Conservation (phyloP, 92 coral and sea anemone genomes). For the Siderastrea radians region DNA sequence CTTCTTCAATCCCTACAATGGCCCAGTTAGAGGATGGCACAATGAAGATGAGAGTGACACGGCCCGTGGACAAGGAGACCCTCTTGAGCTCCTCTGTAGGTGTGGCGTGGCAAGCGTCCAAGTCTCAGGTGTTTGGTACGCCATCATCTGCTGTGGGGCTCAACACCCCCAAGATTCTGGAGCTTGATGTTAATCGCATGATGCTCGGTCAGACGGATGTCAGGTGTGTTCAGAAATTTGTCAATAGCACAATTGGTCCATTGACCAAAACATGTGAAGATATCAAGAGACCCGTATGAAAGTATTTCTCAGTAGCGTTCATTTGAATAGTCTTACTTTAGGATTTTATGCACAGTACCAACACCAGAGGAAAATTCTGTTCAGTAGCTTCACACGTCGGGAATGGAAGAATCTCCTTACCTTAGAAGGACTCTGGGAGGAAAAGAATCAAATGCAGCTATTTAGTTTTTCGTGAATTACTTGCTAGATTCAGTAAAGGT, state of each 20-base stretch:
- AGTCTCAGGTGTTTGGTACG: slow-evolving; percentile 69
- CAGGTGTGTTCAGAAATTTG: slow-evolving; percentile 62
- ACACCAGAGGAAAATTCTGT: too few relatives aligned
- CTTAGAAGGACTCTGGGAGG: too few relatives aligned
- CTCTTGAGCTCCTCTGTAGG: slow-evolving; percentile 51
- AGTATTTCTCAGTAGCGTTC: too few relatives aligned
- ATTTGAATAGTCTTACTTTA: too few relatives aligned
- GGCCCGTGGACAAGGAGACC: slow-evolving; percentile 57
- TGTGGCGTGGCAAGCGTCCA: slow-evolving; percentile 80
- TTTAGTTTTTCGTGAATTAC: too few relatives aligned
- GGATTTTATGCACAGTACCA: too few relatives aligned
- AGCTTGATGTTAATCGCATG: slow-evolving; percentile 94
- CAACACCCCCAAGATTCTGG: slow-evolving; percentile 88
- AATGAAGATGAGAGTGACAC: slow-evolving; percentile 74
- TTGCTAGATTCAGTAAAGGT: too few relatives aligned
- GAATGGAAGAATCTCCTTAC: too few relatives aligned
- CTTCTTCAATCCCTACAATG: slow-evolving; percentile 75
- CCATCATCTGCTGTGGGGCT: slow-evolving; percentile 51
- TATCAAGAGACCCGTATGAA: too few relatives aligned
- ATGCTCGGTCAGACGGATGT: slow-evolving; percentile 90
- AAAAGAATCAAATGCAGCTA: too few relatives aligned
- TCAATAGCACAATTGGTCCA: background rate
- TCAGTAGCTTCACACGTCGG: too few relatives aligned
- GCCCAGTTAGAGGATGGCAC: slow-evolving; percentile 76
- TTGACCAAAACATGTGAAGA: too few relatives aligned